A percentile compares a stretch with the other conserved stretches of the same genome.
Conservation (phyloP, 2,113 vertebrate species). For the Pyrgilauda ruficollis region DNA sequence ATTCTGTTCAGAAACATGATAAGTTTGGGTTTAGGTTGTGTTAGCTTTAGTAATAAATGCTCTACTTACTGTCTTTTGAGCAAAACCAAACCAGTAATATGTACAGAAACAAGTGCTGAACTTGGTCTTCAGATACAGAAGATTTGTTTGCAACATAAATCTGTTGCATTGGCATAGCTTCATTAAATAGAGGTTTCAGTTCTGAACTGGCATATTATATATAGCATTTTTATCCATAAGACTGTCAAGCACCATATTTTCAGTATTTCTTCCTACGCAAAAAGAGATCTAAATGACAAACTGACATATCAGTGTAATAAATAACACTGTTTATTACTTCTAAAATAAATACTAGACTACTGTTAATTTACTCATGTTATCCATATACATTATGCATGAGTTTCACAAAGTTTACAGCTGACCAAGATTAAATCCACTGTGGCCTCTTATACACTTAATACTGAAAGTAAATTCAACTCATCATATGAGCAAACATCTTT, state of each 20-base stretch:
- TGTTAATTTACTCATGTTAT: neutral
- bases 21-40: neutral
- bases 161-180: neutral
- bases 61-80: neutral
- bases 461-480: neutral
- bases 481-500: neutral
- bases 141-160: constrained; percentile 38
- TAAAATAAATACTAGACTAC: neutral
- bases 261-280: neutral
- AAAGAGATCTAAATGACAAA: neutral
- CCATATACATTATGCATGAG: neutral
- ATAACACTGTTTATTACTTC: neutral
- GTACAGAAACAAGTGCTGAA: neutral
- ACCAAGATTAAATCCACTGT: neutral
- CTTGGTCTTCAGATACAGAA: neutral
- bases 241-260: neutral
- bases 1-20: neutral
- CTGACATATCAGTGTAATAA: neutral
- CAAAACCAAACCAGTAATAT: neutral
- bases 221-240: neutral
- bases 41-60: neutral
- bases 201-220: neutral
- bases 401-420: neutral
- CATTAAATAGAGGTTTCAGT: neutral
- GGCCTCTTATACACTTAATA: neutral